Evolutionary conservation across 37 sponge, comb jelly and placozoan genomes (phyloP).

Genomic region (Agelas oroides): DNA sequence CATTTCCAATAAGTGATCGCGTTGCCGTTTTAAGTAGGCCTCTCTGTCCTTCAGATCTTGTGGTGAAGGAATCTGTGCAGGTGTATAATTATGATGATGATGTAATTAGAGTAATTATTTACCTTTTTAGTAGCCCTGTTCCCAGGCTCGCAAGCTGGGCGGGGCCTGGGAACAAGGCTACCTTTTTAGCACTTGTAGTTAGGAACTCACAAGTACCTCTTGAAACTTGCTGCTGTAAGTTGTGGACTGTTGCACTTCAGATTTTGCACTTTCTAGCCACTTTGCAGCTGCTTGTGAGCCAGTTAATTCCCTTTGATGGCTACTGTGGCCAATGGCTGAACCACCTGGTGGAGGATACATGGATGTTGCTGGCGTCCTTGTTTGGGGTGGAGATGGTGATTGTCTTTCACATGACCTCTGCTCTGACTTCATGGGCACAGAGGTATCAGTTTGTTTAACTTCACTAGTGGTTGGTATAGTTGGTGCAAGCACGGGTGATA

Average conservation of each 20-base stretch:
- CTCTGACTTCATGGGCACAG: too few relatives aligned
- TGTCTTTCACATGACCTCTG: too few relatives aligned
- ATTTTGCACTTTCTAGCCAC: constrained; percentile 65
- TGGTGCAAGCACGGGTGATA: too few relatives aligned
- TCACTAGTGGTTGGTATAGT: too few relatives aligned
- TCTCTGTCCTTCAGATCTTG: constrained; percentile 31
- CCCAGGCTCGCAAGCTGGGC: too few relatives aligned
- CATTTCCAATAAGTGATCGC: constrained; percentile 46
- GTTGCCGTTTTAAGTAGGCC: constrained; percentile 47
- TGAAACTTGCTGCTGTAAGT: background rate
- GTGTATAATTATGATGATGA: background rate
- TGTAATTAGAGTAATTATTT: too few relatives aligned
- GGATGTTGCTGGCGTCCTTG: background rate
- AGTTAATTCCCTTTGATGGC: background rate
- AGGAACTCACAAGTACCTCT: background rate
- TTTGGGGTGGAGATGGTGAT: background rate
- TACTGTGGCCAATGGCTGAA: background rate
- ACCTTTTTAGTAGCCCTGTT: too few relatives aligned
- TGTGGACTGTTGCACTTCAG: constrained; percentile 7
- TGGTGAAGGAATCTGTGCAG: constrained; percentile 2
- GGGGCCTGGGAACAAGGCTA: too few relatives aligned
- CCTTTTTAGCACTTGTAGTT: too few relatives aligned
- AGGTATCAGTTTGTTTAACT: too few relatives aligned
- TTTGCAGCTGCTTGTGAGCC: constrained; percentile 29
- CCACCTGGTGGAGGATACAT: background rate